A percentile compares a stretch with the other conserved stretches of the same genome.
Conservation (phyloP, 2,113 vertebrate species). For the Chelonoidis abingdonii region DNA sequence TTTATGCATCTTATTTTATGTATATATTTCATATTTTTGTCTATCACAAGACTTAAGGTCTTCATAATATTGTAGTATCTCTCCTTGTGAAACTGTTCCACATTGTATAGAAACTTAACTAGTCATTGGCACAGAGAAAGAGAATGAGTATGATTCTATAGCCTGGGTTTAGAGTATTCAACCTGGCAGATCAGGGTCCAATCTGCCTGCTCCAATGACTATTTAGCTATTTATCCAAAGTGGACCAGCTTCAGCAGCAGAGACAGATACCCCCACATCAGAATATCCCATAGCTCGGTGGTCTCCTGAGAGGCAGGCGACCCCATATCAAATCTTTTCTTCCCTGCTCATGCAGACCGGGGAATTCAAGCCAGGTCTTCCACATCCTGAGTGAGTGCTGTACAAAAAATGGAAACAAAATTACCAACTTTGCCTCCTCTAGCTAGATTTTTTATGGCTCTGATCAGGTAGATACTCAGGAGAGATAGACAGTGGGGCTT, state of each 20-base stretch:
- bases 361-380: neutral
- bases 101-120: no score
- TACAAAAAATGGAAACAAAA: neutral
- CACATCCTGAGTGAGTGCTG: neutral
- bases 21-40: constrained; percentile 20
- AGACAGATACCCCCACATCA: neutral
- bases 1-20: neutral
- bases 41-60: neutral
- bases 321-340: neutral
- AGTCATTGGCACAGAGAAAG: neutral
- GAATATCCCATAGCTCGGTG: neutral
- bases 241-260: neutral
- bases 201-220: neutral
- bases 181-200: neutral
- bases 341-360: neutral
- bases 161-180: neutral
- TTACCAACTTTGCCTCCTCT: neutral
- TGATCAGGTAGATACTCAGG: neutral
- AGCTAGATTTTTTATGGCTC: neutral
- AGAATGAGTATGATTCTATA: neutral
- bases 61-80: constrained; percentile 5
- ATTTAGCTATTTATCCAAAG: neutral
- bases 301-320: neutral
- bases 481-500: neutral
- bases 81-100: no score